These are phyloP conservation scores for Rhagoletis zephyria DNA, from an alignment of 1,140 invertebrate genomes.

Conservation along the genomic window DNA sequence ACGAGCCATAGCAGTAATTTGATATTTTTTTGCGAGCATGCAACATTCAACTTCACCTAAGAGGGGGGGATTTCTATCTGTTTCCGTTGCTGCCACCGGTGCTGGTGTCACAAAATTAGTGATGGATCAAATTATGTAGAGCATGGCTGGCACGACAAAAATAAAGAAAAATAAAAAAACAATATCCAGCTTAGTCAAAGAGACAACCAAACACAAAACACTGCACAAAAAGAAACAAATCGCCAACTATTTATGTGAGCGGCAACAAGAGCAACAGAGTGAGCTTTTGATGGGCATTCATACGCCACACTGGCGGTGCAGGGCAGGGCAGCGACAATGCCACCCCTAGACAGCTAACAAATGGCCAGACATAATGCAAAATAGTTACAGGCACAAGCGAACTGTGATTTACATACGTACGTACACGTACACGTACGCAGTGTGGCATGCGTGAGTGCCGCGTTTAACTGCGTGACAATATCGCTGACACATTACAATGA, in stretches of 20 bases:
- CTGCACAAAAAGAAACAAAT: no score
- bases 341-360: slow-evolving; percentile 18
- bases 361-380: slow-evolving; percentile 20
- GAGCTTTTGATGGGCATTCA: not conserved
- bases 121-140: slow-evolving; percentile 44
- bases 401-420: not conserved
- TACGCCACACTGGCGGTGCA: not conserved
- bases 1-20: slow-evolving; percentile 22
- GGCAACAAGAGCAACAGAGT: not conserved
- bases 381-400: not conserved
- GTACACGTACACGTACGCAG: not conserved
- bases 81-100: not conserved
- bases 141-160: not conserved
- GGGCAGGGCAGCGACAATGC: not conserved
- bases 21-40: slow-evolving; percentile 17
- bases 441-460: not conserved
- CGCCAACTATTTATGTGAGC: not conserved
- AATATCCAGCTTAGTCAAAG: no score
- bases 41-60: not conserved
- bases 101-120: slow-evolving; percentile 34
- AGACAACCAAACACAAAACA: no score
- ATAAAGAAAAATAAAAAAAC: no score
- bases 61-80: not conserved
- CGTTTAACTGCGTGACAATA: not conserved
- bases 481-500: slow-evolving; percentile 47